These are phyloP conservation scores for Tetramorium simillimum DNA, from an alignment of 1,140 invertebrate species.

Conservation along the genomic window DNA sequence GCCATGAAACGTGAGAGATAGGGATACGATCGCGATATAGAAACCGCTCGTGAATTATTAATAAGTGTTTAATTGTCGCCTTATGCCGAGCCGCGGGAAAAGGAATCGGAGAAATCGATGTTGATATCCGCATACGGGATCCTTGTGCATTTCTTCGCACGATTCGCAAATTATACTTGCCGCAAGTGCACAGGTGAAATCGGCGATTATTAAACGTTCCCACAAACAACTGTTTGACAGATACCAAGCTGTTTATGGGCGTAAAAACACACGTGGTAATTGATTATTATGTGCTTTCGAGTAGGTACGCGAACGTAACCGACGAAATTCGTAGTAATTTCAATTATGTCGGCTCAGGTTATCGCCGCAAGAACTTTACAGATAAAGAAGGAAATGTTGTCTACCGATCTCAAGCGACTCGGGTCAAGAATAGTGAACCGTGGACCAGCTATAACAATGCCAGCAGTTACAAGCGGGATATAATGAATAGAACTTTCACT, in stretches of 20 bases:
- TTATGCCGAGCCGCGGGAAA: not conserved
- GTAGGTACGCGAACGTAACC: not conserved
- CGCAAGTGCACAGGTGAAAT: conserved; percentile 51
- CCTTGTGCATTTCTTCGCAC: conserved; percentile 38
- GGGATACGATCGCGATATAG: not conserved
- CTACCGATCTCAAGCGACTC: not conserved
- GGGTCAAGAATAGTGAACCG: not conserved
- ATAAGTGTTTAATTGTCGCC: conserved; percentile 37
- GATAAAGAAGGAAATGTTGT: not conserved
- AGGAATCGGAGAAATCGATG: conserved; percentile 47
- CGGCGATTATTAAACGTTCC: conserved; percentile 51
- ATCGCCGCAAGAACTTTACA: not conserved
- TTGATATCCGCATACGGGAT: conserved; percentile 1
- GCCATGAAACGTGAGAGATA: not conserved
- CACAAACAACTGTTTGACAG: conserved; percentile 43
- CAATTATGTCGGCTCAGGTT: not conserved
- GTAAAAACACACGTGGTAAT: conserved; percentile 32
- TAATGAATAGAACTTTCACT: conserved; percentile 44
- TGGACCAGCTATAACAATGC: conserved; percentile 7
- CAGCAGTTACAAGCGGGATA: conserved; percentile 1
- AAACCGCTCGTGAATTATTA: conserved; percentile 27
- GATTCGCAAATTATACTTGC: conserved; percentile 58
- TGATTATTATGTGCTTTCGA: conserved; percentile 10
- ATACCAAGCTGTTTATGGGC: not conserved
- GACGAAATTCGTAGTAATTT: not conserved